These are phyloP conservation scores for Fringilla coelebs DNA, from an alignment of 2,797 vertebrate species.

Conservation along the genomic window DNA sequence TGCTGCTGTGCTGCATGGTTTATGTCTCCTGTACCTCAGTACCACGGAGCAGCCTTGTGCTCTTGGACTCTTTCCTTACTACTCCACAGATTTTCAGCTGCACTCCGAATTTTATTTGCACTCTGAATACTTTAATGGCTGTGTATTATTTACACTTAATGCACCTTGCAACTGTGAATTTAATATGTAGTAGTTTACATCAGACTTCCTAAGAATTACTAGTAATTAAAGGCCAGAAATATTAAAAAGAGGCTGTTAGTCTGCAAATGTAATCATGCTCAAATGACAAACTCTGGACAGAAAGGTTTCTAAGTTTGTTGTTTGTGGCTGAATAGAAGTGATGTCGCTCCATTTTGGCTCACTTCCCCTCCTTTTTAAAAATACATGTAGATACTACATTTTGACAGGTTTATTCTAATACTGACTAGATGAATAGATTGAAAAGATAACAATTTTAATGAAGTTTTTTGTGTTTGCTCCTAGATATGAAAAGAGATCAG, in stretches of 20 bases:
- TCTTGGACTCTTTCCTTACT: background rate
- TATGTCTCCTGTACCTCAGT: background rate
- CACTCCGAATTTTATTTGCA: background rate
- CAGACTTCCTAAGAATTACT: background rate
- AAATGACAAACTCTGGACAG: background rate
- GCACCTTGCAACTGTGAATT: background rate
- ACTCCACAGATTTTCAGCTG: background rate
- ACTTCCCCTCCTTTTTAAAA: background rate
- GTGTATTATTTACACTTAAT: background rate
- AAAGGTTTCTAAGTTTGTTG: background rate
- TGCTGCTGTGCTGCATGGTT: background rate
- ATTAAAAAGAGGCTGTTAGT: background rate
- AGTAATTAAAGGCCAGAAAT: background rate
- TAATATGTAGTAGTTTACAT: background rate
- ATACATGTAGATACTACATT: background rate
- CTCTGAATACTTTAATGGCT: background rate
- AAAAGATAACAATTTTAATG: background rate
- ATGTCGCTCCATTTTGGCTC: background rate
- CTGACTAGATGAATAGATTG: background rate
- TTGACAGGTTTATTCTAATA: background rate
- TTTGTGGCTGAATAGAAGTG: background rate
- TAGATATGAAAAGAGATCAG: conserved; percentile 89
- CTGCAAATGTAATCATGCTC: background rate
- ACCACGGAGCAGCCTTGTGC: background rate
- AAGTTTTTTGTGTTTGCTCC: conserved; percentile 23